phyloP scores from a whole-genome alignment of 1,140 invertebrate genomes.

The Camponotus pennsylvanicus region DNA sequence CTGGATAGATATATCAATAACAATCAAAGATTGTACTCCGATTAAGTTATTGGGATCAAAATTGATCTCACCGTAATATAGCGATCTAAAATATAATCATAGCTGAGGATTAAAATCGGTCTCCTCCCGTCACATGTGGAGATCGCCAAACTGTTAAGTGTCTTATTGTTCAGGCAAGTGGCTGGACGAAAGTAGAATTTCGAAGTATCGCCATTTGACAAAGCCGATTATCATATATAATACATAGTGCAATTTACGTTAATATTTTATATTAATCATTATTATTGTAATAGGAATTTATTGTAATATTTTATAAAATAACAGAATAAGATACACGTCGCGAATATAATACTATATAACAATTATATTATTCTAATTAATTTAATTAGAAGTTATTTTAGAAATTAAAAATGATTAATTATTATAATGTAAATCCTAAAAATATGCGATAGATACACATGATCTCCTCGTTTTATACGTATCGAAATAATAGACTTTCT shows the following conservation, averaged over 20 bases:
- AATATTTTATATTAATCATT: not conserved
- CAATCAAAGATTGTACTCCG: not conserved
- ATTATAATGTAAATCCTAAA: not conserved
- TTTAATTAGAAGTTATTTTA: not conserved
- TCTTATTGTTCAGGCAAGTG: conserved; percentile 85
- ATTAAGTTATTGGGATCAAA: not conserved
- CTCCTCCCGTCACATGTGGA: conserved; percentile 60
- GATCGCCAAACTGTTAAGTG: conserved; percentile 84
- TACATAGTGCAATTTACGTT: not conserved
- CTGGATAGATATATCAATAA: not conserved
- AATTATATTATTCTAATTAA: not conserved
- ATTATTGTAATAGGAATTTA: not conserved
- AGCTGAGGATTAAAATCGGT: conserved; percentile 63
- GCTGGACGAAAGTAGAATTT: conserved; percentile 81
- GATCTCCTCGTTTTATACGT: not conserved
- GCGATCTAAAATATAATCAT: conserved; percentile 35
- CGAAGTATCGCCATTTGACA: conserved; percentile 22
- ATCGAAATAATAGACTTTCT: not conserved
- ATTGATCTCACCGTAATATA: conserved; percentile 11
- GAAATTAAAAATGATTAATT: conserved; percentile 7
- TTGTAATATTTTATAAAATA: conserved; percentile 58
- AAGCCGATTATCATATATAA: conserved; percentile 7
- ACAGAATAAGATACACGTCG: not conserved
- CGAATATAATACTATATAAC: not conserved
- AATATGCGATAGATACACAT: not conserved